Base-by-base conservation (phyloP, 2,888 invertebrate genomes). In the Ennomos fuscantarius region DNA sequence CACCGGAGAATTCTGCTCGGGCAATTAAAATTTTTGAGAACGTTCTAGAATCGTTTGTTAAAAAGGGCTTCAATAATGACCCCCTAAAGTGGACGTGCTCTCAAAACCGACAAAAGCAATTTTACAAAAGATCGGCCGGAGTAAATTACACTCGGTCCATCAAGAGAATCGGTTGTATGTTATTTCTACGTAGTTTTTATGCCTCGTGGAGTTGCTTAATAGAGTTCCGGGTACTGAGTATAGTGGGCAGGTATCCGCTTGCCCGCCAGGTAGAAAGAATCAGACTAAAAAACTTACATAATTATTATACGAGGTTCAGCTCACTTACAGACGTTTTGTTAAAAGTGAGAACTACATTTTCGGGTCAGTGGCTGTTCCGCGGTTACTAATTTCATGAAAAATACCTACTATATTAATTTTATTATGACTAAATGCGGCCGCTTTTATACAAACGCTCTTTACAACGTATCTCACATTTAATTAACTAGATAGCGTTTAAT, bases 161-260 rank as follows among this genome's bases (percentile, higher is more conserved):
- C 82, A 81, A 70, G 74, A 56, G 46, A 56, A 31, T 62, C 70
- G 66, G 68, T 70, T 72, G 74, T 74, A 74, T 81, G 78, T 79
- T 81, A 82, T 84, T 84, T 81, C 77, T 78, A 78, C 76, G 65
- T 66, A 24, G 75, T 82, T 86, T 84, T 87, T 86, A 86, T 85
- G 86, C 78, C 78, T 77, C 80, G 81, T 77, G 77, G 82, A 83
- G 80, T 80, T 76, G 77, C 73, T 85, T 88, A 89, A 89, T 88
- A 81, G 82, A 82, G 87, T 89, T 89, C 87, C 86, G 88, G 85
- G 84, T 84, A 86, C 81, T 82, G 82, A 78, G 75, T 79, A 81
- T 74, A 73, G 77, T 77, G 76, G 76, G 78, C 89, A 87, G 88
- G 88, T 89, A 88, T 76, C 64, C 62, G 45, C 36, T 78, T 65